Percentiles rank a stretch among this genome's conserved stretches.
phyloP scores from a whole-genome alignment of 2,888 invertebrate species.

The Drosophila glabriapex region DNA sequence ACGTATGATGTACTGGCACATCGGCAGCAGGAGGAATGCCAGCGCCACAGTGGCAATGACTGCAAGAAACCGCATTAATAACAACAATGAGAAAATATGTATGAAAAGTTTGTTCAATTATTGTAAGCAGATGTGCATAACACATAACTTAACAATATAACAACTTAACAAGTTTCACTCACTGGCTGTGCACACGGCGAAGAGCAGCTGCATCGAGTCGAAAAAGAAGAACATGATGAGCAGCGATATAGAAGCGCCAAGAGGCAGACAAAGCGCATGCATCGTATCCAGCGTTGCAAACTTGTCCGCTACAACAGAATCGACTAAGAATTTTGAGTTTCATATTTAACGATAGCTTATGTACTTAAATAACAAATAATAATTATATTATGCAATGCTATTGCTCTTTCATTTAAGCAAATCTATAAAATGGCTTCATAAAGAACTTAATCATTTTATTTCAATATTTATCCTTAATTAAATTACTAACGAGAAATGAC shows the following conservation, averaged over 20 bases:
- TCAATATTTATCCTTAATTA: neutral
- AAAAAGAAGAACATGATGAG: constrained; percentile 99
- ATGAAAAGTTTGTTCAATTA: neutral
- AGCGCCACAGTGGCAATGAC: constrained; percentile 98
- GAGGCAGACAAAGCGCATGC: constrained; percentile 98
- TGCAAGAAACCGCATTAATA: constrained; percentile 83
- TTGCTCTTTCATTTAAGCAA: neutral
- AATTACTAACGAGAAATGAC: neutral
- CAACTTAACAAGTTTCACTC: constrained; percentile 85
- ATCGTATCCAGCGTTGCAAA: constrained; percentile 98
- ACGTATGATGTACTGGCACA: constrained; percentile 97
- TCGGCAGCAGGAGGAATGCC: constrained; percentile 97
- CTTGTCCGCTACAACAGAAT: constrained; percentile 85
- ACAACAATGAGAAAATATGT: neutral
- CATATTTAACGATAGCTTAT: neutral
- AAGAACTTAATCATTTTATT: neutral
- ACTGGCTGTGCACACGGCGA: constrained; percentile 99
- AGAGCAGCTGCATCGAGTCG: constrained; percentile 98
- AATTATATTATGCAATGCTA: neutral
- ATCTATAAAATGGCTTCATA: neutral
- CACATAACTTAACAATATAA: neutral
- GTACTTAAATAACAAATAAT: neutral
- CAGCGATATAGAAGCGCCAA: constrained; percentile 97
- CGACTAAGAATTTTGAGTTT: constrained; percentile 9
- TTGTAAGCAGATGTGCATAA: constrained; percentile 1